These are phyloP conservation scores for Dryobota labecula DNA, from an alignment of 2,888 invertebrate species.

Conservation along the genomic window DNA sequence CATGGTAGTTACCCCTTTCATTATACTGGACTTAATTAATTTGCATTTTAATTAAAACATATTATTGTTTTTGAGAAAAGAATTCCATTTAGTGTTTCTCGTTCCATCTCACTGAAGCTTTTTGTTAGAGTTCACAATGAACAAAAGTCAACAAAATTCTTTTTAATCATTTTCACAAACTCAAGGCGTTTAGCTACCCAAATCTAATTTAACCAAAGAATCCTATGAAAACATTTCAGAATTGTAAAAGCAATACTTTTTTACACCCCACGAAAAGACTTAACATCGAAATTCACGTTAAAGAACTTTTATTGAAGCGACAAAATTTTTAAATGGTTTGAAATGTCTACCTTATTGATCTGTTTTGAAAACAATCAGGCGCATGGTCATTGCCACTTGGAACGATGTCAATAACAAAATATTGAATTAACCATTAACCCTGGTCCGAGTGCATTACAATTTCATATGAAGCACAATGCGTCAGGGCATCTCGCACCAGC, in stretches of 20 bases:
- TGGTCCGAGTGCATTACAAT: conserved; percentile 78
- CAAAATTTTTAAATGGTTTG: conserved; percentile 18
- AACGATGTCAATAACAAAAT: conserved; percentile 79
- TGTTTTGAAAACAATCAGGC: conserved; percentile 61
- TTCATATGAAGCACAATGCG: conserved; percentile 78
- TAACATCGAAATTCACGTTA: conserved; percentile 16
- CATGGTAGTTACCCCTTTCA: conserved; percentile 89
- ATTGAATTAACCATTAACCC: conserved; percentile 81
- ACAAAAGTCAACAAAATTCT: conserved; percentile 57
- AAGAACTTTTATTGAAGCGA: conserved; percentile 20
- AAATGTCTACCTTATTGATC: conserved; percentile 36
- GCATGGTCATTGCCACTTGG: conserved; percentile 75
- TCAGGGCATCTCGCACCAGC: conserved; percentile 67
- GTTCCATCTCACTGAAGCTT: conserved; percentile 69
- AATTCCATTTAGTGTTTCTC: conserved; percentile 71
- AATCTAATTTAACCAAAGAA: conserved; percentile 53
- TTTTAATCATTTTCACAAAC: conserved; percentile 58
- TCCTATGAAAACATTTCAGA: conserved; percentile 51
- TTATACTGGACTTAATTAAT: conserved; percentile 89
- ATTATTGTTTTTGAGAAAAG: conserved; percentile 82
- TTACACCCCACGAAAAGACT: conserved; percentile 7
- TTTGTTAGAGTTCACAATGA: conserved; percentile 65
- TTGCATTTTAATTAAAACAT: conserved; percentile 89
- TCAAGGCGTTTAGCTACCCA: conserved; percentile 44
- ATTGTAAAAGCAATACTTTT: conserved; percentile 30